A percentile compares a stretch with the other conserved stretches of the same genome.
These are phyloP conservation scores for Hymenopus coronatus DNA, from an alignment of 2,888 invertebrate species.

Conservation along the genomic window DNA sequence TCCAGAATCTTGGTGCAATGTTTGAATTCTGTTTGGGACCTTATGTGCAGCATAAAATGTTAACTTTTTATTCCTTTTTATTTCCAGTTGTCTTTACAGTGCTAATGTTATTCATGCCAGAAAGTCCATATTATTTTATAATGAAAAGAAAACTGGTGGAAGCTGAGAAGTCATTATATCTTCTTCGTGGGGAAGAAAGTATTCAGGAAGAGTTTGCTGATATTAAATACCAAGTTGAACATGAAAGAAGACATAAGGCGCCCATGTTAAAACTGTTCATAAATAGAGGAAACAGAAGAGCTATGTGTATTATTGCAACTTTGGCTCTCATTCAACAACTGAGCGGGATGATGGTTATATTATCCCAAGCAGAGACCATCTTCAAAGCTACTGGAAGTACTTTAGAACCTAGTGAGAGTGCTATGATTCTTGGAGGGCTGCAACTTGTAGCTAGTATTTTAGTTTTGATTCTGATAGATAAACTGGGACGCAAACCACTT, in stretches of 20 bases:
- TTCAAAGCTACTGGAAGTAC: conserved; percentile 55
- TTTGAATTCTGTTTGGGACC: conserved; percentile 46
- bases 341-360: conserved; percentile 59
- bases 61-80: conserved; percentile 54
- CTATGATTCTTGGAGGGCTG: conserved; percentile 54
- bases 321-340: conserved; percentile 63
- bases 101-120: conserved; percentile 61
- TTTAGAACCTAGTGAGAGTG: conserved; percentile 51
- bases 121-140: conserved; percentile 61
- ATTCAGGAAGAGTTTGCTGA: conserved; percentile 57
- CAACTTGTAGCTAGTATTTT: conserved; percentile 56
- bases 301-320: conserved; percentile 57
- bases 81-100: conserved; percentile 57
- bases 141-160: conserved; percentile 53
- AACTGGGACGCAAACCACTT: conserved; percentile 59
- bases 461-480: conserved; percentile 59
- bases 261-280: conserved; percentile 53
- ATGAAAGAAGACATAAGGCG: conserved; percentile 46
- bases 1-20: conserved; percentile 30
- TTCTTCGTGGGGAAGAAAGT: conserved; percentile 53
- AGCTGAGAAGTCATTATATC: conserved; percentile 57
- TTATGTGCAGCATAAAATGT: conserved; percentile 49
- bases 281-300: conserved; percentile 54
- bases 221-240: conserved; percentile 52
- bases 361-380: conserved; percentile 60